Evolutionary conservation across 2,888 invertebrate species (phyloP).

Genomic region (Pachymerium ferrugineum): DNA sequence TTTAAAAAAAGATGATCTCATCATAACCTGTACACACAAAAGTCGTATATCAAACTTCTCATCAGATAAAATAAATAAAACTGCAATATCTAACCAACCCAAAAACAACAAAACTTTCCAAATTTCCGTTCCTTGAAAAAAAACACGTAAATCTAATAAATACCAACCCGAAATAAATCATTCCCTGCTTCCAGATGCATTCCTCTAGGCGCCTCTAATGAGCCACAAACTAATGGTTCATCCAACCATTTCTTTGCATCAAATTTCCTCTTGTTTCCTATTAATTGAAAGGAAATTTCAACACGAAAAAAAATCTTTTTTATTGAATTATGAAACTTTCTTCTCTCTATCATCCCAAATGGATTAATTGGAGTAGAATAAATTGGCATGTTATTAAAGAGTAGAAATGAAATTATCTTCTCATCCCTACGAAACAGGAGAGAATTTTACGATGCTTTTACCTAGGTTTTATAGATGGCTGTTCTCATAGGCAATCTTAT

Average conservation of each 20-base stretch:
- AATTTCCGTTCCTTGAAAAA: too few relatives aligned
- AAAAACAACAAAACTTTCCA: too few relatives aligned
- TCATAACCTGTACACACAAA: too few relatives aligned
- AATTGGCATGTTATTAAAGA: not conserved
- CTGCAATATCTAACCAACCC: too few relatives aligned
- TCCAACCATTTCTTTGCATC: too few relatives aligned
- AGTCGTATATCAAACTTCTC: too few relatives aligned
- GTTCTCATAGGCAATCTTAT: not conserved
- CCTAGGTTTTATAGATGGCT: not conserved
- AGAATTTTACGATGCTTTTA: constrained; percentile 2
- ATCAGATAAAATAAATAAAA: too few relatives aligned
- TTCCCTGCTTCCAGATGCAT: not conserved
- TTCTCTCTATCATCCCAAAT: too few relatives aligned
- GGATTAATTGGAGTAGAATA: not conserved
- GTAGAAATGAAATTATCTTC: not conserved
- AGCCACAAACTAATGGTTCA: not conserved
- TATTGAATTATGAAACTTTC: not conserved
- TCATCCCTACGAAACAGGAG: not conserved
- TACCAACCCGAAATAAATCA: constrained; percentile 2
- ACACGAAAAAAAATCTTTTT: not conserved
- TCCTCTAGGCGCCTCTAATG: not conserved
- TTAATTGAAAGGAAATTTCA: too few relatives aligned
- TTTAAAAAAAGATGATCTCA: too few relatives aligned
- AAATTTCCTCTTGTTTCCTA: too few relatives aligned
- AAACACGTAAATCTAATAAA: not conserved